Base-by-base conservation (phyloP, 2,113 vertebrate species). In the Circaetus cinerascens region DNA sequence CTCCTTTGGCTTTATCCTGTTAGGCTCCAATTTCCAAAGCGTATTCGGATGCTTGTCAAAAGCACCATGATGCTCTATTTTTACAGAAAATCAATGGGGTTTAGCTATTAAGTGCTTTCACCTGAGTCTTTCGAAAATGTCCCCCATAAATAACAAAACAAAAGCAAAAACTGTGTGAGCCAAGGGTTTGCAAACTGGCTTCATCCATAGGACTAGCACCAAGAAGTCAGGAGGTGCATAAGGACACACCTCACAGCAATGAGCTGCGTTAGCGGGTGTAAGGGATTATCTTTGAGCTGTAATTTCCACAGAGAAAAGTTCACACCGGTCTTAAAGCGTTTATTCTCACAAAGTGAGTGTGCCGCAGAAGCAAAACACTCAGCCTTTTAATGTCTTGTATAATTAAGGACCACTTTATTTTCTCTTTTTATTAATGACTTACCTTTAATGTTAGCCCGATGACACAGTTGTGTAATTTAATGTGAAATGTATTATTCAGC, bases 351-450 rank as follows among this genome's bases (percentile, higher is more conserved):
- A 96, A 97, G 91, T 2, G 59, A 96, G 90, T 66, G 82, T 78
- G 90, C 91, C 3, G 34, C 83, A 84, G 83, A 68, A 93, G 95
- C 93, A 86, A 96, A 96, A 97, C 88, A 72, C 82, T 96, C 86
- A 95, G 93, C 72, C 96, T 97, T 96, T 97, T 96, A 97, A 94
- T 93, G 93, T 92, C 97, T 97, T 97, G 91, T 95, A 97, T 97
- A 97, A 97, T 97, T 97, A 97, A 97, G 95, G 96, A 94, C 96
- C 96, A 96, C 94, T 97, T 97, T 96, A 97, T 97, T 96, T 95
- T 96, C 93, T 93, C 94, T 90, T 96, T 97, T 96, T 97, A 97
- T 97, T 97, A 97, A 97, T 97, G 96, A 95, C 96, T 91, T 97
- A 97, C 96, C 96, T 97, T 97, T 96, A 95, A 91, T 92, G 94